Conservation (phyloP, 2,113 vertebrate species). For the Aegithalos caudatus region DNA sequence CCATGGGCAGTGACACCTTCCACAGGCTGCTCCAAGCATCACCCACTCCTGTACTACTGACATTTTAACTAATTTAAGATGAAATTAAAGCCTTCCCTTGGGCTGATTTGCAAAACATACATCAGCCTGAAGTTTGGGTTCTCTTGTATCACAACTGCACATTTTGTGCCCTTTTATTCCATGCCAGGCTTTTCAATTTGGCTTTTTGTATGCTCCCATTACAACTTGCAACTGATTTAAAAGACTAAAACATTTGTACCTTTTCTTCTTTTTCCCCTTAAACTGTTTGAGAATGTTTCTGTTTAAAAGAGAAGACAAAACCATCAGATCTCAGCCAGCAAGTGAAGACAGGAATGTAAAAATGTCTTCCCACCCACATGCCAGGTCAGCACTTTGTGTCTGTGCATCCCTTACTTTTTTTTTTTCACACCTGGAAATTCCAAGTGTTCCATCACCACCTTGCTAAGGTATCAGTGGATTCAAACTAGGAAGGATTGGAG, state of each 20-base stretch:
- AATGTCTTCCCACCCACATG: background rate
- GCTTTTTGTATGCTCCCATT: background rate
- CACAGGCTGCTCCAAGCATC: background rate
- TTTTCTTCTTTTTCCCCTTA: fast-evolving
- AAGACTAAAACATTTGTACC: background rate
- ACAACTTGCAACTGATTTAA: background rate
- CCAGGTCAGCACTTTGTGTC: background rate
- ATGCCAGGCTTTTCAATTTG: background rate
- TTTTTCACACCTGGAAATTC: background rate
- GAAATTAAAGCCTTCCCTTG: background rate
- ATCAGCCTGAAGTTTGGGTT: background rate
- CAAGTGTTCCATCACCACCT: background rate
- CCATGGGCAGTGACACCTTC: background rate
- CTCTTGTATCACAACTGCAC: background rate
- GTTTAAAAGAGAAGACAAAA: background rate
- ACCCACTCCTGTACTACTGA: background rate
- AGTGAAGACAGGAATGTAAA: background rate
- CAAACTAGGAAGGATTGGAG: fast-evolving
- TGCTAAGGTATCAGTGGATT: background rate
- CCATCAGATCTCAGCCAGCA: background rate
- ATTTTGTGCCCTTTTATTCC: background rate
- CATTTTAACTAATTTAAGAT: background rate
- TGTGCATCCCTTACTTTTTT: background rate
- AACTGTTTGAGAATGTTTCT: background rate
- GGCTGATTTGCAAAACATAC: background rate